Conservation (phyloP, 2,888 invertebrate genomes). For the Heliconius cydno region DNA sequence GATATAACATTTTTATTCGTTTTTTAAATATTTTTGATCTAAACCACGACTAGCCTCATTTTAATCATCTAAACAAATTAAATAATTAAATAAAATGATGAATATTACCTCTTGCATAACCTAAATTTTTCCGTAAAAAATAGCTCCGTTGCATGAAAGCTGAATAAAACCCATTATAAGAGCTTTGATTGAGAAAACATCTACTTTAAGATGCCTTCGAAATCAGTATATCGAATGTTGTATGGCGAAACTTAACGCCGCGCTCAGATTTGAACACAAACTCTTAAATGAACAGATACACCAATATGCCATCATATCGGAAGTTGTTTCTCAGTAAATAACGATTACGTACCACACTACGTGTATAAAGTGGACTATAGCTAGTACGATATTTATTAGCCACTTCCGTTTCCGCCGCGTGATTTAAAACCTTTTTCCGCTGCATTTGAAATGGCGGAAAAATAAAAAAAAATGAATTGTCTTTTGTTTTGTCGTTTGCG, state of each 20-base stretch:
- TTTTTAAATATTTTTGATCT: no score
- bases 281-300: background rate
- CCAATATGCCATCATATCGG: background rate
- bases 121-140: no score
- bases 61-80: no score
- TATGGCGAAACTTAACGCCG: background rate
- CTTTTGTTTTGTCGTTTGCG: background rate
- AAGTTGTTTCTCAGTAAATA: constrained; percentile 9
- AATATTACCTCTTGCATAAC: no score
- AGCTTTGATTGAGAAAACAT: no score
- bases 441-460: constrained; percentile 49
- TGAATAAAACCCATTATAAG: no score
- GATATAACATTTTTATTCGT: no score
- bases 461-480: constrained; percentile 11
- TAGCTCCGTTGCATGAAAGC: no score
- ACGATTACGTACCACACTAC: constrained; percentile 19
- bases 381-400: constrained; percentile 66
- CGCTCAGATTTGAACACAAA: background rate
- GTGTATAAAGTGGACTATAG: constrained; percentile 12
- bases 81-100: no score
- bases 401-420: constrained; percentile 62
- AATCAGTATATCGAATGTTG: background rate
- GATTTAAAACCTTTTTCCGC: constrained; percentile 70
- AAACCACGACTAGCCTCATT: no score
- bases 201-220: background rate